A percentile compares a stretch with the other conserved stretches of the same genome.
Evolutionary conservation across 1,140 invertebrate species (phyloP).

Genomic region (Diprion similis): DNA sequence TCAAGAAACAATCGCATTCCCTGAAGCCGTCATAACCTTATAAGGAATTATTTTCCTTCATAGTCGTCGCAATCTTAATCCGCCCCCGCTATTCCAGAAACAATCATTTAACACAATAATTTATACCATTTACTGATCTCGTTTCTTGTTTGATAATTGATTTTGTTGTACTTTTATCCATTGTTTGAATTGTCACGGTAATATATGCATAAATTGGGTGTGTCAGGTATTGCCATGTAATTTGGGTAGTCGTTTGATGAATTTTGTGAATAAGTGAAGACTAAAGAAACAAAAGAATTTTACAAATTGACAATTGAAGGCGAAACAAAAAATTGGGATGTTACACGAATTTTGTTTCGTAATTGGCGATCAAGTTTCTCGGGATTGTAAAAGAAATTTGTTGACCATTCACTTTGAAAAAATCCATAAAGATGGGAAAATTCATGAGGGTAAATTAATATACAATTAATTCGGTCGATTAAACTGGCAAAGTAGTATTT

Average conservation of each 20-base stretch:
- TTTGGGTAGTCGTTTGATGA: no score
- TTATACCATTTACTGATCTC: background rate
- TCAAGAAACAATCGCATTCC: background rate
- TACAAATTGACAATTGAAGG: no score
- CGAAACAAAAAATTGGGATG: no score
- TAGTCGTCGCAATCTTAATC: slow-evolving; percentile 8
- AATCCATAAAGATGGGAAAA: slow-evolving; percentile 33
- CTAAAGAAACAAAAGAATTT: no score
- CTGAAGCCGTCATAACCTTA: slow-evolving; percentile 43
- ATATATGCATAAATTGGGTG: no score
- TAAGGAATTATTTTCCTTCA: slow-evolving; percentile 42
- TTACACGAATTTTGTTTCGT: background rate
- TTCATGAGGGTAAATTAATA: slow-evolving; percentile 32
- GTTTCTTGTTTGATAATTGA: slow-evolving; percentile 11
- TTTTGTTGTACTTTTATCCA: slow-evolving; percentile 6
- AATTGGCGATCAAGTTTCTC: background rate
- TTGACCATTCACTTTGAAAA: background rate
- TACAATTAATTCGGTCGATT: background rate
- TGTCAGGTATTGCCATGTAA: no score
- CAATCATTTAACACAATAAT: background rate
- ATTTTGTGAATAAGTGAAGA: no score
- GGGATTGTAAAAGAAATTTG: background rate
- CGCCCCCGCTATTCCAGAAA: background rate
- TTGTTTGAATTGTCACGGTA: background rate
- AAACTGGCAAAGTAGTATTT: no score